Percentiles rank a stretch among this genome's conserved stretches.
These are phyloP conservation scores for Andrena bicolor DNA, from an alignment of 2,888 invertebrate species.

Conservation along the genomic window DNA sequence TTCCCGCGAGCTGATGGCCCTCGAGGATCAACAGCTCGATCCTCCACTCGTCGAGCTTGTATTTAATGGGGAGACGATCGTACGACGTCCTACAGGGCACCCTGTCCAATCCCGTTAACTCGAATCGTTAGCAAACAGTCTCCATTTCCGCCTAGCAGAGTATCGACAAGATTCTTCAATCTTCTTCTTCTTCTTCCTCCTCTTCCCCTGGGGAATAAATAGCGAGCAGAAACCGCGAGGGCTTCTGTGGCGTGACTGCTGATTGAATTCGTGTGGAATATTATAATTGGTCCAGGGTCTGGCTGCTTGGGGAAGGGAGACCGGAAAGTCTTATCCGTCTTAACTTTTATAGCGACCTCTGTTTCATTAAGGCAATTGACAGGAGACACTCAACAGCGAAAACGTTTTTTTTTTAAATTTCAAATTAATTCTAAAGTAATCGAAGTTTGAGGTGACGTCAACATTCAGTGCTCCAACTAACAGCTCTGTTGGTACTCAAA, in stretches of 20 bases:
- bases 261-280: too few species aligned
- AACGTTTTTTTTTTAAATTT: too few species aligned
- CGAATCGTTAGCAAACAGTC: constrained; percentile 43
- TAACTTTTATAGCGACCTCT: too few species aligned
- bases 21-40: constrained; percentile 6
- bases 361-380: too few species aligned
- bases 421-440: too few species aligned
- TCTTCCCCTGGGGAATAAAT: not conserved
- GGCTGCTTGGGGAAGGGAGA: not conserved
- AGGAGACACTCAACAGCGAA: too few species aligned
- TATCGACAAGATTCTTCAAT: not conserved
- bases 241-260: too few species aligned
- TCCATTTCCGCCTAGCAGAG: constrained; percentile 6
- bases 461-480: too few species aligned
- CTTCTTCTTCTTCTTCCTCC: not conserved
- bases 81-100: not conserved
- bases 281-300: not conserved
- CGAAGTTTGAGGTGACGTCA: too few species aligned
- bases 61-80: constrained; percentile 41
- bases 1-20: not conserved
- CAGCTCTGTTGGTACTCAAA: too few species aligned
- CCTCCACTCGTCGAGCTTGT: not conserved
- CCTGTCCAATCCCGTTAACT: constrained; percentile 23
- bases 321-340: too few species aligned
- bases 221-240: not conserved